A percentile compares a stretch with the other conserved stretches of the same genome.
Evolutionary conservation across 2,113 vertebrate genomes (phyloP).

Genomic region (Archilochus colubris): DNA sequence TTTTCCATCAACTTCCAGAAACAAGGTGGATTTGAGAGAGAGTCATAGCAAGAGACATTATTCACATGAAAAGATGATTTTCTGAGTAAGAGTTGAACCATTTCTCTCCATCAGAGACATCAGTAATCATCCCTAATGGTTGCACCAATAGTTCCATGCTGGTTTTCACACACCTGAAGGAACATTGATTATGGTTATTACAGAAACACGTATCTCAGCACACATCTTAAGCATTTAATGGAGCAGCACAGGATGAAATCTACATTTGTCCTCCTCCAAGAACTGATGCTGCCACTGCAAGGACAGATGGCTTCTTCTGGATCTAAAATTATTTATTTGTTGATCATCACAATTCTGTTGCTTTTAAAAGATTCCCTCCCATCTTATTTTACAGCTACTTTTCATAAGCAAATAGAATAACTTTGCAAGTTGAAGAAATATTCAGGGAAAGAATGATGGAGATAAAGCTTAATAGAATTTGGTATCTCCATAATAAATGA

Average conservation of each 20-base stretch:
- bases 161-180: slow-evolving; percentile 10
- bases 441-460: not conserved
- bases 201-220: slow-evolving; percentile 28
- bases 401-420: not conserved
- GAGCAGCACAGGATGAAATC: slow-evolving; percentile 26
- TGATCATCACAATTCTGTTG: not conserved
- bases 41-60: not conserved
- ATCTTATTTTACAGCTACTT: not conserved
- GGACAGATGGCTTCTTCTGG: not conserved
- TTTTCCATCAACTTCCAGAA: not conserved
- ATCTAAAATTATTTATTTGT: not conserved
- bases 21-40: not conserved
- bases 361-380: not conserved
- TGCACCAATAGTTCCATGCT: not conserved
- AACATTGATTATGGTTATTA: slow-evolving; percentile 43
- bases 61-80: not conserved
- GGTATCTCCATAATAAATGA: not conserved
- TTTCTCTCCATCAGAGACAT: not conserved
- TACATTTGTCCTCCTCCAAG: slow-evolving; percentile 8
- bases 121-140: not conserved
- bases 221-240: slow-evolving; percentile 40
- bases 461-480: not conserved
- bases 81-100: not conserved
- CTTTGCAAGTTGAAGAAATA: not conserved
- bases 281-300: not conserved